phyloP scores from a whole-genome alignment of 2,888 invertebrate genomes.

The Agrochola lychnidis region DNA sequence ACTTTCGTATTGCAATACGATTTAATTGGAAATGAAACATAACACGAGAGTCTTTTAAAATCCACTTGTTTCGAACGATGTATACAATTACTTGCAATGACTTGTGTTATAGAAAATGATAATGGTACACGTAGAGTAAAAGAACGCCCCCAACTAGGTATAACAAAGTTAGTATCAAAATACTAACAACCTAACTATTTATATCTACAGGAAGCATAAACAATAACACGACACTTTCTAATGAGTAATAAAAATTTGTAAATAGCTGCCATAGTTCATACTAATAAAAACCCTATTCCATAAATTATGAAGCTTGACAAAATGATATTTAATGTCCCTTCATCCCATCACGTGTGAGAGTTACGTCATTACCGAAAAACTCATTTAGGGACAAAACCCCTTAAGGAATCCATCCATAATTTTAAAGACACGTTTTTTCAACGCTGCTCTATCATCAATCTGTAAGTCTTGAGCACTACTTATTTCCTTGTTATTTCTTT shows the following conservation, averaged over 20 bases:
- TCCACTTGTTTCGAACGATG: conserved; percentile 60
- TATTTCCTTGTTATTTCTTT: conserved; percentile 87
- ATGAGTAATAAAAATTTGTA: conserved; percentile 81
- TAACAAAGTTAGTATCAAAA: conserved; percentile 41
- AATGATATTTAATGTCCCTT: conserved; percentile 87
- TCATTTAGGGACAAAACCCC: conserved; percentile 83
- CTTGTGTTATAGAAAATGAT: conserved; percentile 72
- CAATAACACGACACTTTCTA: conserved; percentile 75
- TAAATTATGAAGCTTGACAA: conserved; percentile 88
- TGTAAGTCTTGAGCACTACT: conserved; percentile 81
- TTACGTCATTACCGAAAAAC: conserved; percentile 84
- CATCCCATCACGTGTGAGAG: conserved; percentile 80
- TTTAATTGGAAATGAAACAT: conserved; percentile 45
- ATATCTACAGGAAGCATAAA: conserved; percentile 80
- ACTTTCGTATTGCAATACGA: conserved; percentile 41
- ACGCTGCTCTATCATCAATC: conserved; percentile 85
- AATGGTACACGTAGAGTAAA: conserved; percentile 36
- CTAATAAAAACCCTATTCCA: conserved; percentile 76
- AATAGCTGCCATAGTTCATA: conserved; percentile 81
- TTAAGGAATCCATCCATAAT: conserved; percentile 83
- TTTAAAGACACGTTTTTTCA: conserved; percentile 87
- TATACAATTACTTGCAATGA: conserved; percentile 82
- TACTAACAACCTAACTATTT: conserved; percentile 55
- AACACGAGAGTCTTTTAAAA: conserved; percentile 35
- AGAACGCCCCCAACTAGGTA: conserved; percentile 15